Percentiles rank a stretch among this genome's conserved stretches.
These are phyloP conservation scores for Colius striatus DNA, from an alignment of 2,113 vertebrate species.

Conservation along the genomic window DNA sequence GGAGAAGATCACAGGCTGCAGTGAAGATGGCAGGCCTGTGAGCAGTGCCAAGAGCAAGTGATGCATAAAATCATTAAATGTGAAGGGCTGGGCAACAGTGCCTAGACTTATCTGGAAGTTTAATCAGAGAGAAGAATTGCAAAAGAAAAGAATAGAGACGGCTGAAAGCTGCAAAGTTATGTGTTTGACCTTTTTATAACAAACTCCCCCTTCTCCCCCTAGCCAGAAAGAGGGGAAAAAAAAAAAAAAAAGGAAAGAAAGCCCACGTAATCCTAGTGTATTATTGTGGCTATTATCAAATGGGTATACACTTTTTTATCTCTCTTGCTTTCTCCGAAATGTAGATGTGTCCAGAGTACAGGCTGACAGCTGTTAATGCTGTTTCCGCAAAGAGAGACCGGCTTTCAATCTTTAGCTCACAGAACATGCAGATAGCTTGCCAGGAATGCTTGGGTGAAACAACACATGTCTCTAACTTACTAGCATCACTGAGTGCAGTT, in stretches of 20 bases:
- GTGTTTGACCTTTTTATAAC: constrained; percentile 70
- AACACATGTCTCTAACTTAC: neutral
- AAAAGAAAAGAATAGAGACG: constrained; percentile 72
- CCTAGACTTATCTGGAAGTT: constrained; percentile 69
- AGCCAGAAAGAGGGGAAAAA: neutral
- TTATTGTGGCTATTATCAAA: constrained; percentile 36
- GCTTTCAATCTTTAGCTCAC: neutral
- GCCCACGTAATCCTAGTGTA: constrained; percentile 50
- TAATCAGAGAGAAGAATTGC: constrained; percentile 78
- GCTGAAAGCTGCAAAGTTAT: constrained; percentile 69
- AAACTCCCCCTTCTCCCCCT: constrained; percentile 1
- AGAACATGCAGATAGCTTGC: neutral
- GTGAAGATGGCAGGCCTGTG: constrained; percentile 57
- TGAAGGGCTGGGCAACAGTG: constrained; percentile 68
- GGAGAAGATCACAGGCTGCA: constrained; percentile 24
- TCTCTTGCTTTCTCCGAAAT: neutral
- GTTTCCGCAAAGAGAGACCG: neutral
- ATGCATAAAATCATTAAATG: constrained; percentile 73
- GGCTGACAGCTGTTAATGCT: neutral
- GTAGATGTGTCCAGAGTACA: neutral
- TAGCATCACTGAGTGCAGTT: neutral
- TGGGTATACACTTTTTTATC: constrained; percentile 29
- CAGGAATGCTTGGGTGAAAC: neutral
- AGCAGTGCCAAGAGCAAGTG: constrained; percentile 57
- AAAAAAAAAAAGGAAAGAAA: neutral